phyloP scores from a whole-genome alignment of 2,888 invertebrate genomes.

The Diaprepes abbreviatus region DNA sequence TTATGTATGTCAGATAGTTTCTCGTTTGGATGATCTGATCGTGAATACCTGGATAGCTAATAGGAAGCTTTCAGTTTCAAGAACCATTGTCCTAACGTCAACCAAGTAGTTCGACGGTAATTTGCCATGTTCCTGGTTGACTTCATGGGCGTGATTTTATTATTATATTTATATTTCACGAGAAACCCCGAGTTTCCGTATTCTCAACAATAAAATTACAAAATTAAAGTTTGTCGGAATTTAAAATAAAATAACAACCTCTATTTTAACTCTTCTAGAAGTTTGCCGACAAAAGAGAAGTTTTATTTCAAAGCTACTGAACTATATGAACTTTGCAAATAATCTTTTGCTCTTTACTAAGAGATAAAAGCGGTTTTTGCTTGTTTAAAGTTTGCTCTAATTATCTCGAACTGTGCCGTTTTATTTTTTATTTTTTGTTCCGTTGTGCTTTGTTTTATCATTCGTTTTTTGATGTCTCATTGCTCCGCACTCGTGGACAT shows the following conservation, averaged over 20 bases:
- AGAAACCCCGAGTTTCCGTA: no score
- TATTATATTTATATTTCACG: no score
- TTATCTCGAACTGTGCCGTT: slow-evolving; percentile 2
- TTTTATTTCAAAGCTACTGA: slow-evolving; percentile 4
- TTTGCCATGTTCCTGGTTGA: no score
- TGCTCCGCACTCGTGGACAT: not conserved
- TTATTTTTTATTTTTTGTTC: not conserved
- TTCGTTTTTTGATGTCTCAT: slow-evolving; percentile 3
- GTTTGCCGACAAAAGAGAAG: not conserved
- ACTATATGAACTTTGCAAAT: slow-evolving; percentile 12
- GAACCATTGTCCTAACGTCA: no score
- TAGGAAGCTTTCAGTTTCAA: no score
- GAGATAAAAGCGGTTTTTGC: slow-evolving; percentile 5
- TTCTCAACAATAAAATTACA: not conserved
- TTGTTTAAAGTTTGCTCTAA: slow-evolving; percentile 15
- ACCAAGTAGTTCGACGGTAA: no score
- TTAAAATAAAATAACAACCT: not conserved
- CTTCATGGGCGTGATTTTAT: no score
- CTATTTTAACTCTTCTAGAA: not conserved
- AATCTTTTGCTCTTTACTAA: slow-evolving; percentile 11
- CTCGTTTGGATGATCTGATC: no score
- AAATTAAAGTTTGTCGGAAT: not conserved
- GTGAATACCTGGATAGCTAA: no score
- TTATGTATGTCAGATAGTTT: no score
- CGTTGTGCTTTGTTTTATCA: not conserved